Evolutionary conservation across 2,113 vertebrate genomes (phyloP).

Genomic region (Columbina picui): DNA sequence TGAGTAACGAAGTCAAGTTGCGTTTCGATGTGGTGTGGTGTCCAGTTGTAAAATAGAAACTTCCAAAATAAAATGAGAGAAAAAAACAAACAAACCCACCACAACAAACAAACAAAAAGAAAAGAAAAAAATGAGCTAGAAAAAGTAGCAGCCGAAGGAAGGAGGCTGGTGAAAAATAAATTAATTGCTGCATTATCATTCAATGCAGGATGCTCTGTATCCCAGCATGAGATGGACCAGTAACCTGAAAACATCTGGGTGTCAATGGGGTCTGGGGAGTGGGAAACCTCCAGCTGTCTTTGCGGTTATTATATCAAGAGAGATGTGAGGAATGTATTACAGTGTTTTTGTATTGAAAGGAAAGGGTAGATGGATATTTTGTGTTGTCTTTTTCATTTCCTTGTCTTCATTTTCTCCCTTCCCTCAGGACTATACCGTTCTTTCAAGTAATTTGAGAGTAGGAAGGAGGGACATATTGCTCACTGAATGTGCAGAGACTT

Average conservation of each 20-base stretch:
- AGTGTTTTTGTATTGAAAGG: not conserved
- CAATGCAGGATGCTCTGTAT: not conserved
- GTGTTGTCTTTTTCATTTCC: not conserved
- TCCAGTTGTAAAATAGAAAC: not conserved
- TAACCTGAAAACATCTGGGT: not conserved
- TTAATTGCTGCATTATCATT: not conserved
- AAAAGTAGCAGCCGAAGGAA: not conserved
- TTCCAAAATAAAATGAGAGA: not conserved
- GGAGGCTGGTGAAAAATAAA: not conserved
- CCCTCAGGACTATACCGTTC: not conserved
- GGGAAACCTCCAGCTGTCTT: not conserved
- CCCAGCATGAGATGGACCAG: not conserved
- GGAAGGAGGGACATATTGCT: not conserved
- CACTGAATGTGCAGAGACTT: not conserved
- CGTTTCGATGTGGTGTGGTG: not conserved
- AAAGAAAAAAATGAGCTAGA: not conserved
- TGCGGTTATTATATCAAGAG: not conserved
- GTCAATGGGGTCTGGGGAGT: not conserved
- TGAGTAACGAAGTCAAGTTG: not conserved
- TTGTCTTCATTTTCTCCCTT: not conserved
- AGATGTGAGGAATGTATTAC: not conserved
- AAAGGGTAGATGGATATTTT: not conserved
- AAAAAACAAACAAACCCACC: not conserved
- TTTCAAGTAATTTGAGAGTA: not conserved
- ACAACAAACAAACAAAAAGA: too few relatives aligned